Base-by-base conservation (phyloP, 2,113 vertebrate genomes). In the Planiliza haematocheilus region DNA sequence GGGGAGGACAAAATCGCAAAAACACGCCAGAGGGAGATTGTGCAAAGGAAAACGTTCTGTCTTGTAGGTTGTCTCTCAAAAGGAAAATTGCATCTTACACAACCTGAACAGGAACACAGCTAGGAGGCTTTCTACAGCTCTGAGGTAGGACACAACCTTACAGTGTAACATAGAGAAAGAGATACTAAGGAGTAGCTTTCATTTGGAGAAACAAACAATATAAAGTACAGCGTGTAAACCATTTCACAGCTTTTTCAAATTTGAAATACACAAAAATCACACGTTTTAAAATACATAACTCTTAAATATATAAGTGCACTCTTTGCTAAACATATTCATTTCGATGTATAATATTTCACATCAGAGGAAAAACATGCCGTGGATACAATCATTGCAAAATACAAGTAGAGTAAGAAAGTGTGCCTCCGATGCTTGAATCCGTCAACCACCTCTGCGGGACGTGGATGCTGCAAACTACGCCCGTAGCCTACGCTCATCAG, bases 281-380 rank as follows among this genome's bases (percentile, higher is more conserved):
- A 73, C 10, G n/a, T 60, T 64, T 82, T 52, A 66, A 79, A 81
- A 70, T 51, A 85, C 64, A 82, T 8, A 79, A 68, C 24, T 69
- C 52, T 39, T 37, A 56, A 57, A 45, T 63, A 45, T 11, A 41
- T 16, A 53, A 65, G 72, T 70, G 62, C 56, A 76, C 68, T 69
- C 73, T 74, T 48, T 64, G 50, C 83, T 70, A 66, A 73, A 82
- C 52, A 76, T 65, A 74, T 64, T 60, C 0, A 70, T 64, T 77
- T 65, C 72, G 82, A 84, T 59, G 70, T 20, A 72, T 48, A 69
- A 34, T 49, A 77, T 73, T 51, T 74, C 39, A 89, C 80, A 88
- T 12, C 36, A 74, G 70, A 78, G 24, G 41, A 83, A 49, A 82
- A 89, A 83, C 91, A 90, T 91, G 91, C 91, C 50, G 36, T 58